These are phyloP conservation scores for Scrobipalpa costella DNA, from an alignment of 2,888 invertebrate genomes.

Conservation along the genomic window DNA sequence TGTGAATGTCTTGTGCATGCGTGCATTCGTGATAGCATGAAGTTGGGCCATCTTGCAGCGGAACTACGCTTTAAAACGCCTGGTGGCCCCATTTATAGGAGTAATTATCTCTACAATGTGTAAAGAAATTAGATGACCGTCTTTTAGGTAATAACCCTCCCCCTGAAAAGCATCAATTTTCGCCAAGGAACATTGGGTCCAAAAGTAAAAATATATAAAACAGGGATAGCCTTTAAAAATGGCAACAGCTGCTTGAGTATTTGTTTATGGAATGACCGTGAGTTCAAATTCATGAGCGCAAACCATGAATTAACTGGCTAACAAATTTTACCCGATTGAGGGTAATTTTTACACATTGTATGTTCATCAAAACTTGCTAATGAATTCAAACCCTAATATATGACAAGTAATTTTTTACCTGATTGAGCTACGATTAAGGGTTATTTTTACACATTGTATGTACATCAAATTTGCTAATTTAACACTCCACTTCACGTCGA, in stretches of 20 bases:
- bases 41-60: constrained; percentile 31
- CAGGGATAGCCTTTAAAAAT: too few relatives aligned
- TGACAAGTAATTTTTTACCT: too few relatives aligned
- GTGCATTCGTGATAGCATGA: constrained; percentile 25
- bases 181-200: neutral
- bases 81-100: constrained; percentile 28
- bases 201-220: too few relatives aligned
- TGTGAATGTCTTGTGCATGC: constrained; percentile 19
- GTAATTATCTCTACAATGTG: neutral
- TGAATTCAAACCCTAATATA: too few relatives aligned
- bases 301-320: too few relatives aligned
- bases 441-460: too few relatives aligned
- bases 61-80: constrained; percentile 35
- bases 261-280: too few relatives aligned
- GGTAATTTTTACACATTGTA: too few relatives aligned
- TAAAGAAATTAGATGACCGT: neutral
- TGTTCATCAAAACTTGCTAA: neutral
- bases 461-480: neutral
- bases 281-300: too few relatives aligned
- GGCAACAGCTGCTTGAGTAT: too few relatives aligned
- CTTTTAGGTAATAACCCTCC: neutral
- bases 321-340: too few relatives aligned
- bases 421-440: too few relatives aligned
- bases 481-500: constrained; percentile 20
- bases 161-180: neutral